These are phyloP conservation scores for Echinometra lucunter DNA, from an alignment of 53 echinoderm and acorn worm genomes.

Conservation along the genomic window DNA sequence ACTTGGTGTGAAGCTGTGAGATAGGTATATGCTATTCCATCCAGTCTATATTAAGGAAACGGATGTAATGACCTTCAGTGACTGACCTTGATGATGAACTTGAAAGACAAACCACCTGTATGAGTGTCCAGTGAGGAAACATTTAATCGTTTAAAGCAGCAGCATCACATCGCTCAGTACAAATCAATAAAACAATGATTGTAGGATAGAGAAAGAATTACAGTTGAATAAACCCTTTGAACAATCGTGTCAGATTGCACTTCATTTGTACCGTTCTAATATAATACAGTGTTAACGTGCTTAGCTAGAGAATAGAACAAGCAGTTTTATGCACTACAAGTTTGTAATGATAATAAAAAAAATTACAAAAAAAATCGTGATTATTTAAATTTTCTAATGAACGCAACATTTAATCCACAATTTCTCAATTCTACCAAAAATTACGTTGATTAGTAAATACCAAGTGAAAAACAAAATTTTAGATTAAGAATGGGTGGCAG, in stretches of 20 bases:
- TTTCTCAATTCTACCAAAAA: too few relatives aligned
- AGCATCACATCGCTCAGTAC: neutral
- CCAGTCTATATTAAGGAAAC: neutral
- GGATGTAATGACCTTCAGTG: conserved; percentile 8
- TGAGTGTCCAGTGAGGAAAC: neutral
- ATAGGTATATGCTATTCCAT: neutral
- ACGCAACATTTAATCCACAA: too few relatives aligned
- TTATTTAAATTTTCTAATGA: too few relatives aligned
- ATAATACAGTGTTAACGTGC: neutral
- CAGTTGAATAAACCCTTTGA: neutral
- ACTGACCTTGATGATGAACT: conserved; percentile 24
- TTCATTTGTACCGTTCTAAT: neutral
- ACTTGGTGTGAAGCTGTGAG: conserved; percentile 6
- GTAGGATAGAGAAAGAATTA: neutral
- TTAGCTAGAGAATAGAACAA: too few relatives aligned
- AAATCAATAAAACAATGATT: conserved; percentile 13
- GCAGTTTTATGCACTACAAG: too few relatives aligned
- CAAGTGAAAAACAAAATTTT: too few relatives aligned
- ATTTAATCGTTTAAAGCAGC: conserved; percentile 12
- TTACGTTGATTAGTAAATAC: too few relatives aligned
- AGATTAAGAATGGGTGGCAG: too few relatives aligned
- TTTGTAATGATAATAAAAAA: too few relatives aligned
- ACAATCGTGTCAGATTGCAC: neutral
- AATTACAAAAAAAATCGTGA: too few relatives aligned
- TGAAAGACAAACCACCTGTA: conserved; percentile 30